Evolutionary conservation across 1,140 invertebrate species (phyloP).

Genomic region (Drosophila albomicans): DNA sequence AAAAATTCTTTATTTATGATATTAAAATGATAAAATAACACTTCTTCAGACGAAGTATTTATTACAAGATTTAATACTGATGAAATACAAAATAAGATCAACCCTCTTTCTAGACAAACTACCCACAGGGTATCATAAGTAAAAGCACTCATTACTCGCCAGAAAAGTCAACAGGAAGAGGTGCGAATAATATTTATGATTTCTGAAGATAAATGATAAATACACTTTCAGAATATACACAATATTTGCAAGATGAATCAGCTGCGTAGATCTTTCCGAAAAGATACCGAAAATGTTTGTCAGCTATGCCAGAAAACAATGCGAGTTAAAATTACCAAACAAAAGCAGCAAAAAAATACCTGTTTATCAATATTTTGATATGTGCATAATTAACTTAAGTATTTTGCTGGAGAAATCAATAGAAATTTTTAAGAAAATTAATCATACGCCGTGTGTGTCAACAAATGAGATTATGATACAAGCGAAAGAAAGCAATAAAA

Average conservation of each 20-base stretch:
- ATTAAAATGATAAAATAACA: no score
- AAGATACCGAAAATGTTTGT: neutral
- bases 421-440: constrained; percentile 55
- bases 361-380: constrained; percentile 5
- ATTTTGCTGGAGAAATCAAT: constrained; percentile 29
- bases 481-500: constrained; percentile 28
- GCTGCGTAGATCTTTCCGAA: neutral
- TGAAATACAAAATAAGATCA: no score
- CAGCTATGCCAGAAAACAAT: neutral
- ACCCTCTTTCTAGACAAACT: neutral
- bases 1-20: no score
- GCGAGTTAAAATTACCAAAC: neutral
- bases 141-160: neutral
- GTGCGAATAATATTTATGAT: constrained; percentile 6
- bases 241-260: constrained; percentile 30
- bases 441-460: constrained; percentile 68
- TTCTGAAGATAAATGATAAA: constrained; percentile 12
- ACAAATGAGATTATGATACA: constrained; percentile 35
- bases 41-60: no score
- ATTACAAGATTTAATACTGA: no score
- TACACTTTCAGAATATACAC: constrained; percentile 11
- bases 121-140: neutral
- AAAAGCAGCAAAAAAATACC: constrained; percentile 10
- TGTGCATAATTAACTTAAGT: constrained; percentile 26
- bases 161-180: constrained; percentile 25